Base-by-base conservation (phyloP, 2,797 vertebrate genomes). In the Sebastolobus altivelis region DNA sequence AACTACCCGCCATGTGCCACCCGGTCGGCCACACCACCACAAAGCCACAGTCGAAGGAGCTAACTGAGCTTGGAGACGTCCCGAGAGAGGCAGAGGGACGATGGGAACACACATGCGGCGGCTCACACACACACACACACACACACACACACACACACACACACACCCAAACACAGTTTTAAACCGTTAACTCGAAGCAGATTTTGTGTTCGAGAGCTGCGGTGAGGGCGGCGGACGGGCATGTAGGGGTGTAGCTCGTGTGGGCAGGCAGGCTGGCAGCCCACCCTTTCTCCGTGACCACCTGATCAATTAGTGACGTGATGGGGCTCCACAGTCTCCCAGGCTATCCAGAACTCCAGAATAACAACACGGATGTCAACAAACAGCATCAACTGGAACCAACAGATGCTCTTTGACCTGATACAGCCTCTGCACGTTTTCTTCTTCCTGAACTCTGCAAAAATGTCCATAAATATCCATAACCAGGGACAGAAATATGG, bases 181-280 rank as follows among this genome's bases (percentile, higher is more conserved):
- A 82, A 93, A 90, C 85, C 63, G 46, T 90, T 93, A 93, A 95
- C 85, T 92, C 56, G 73, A 94, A 94, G 88, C 93, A 93, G 92
- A 93, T 92, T 93, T 86, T 76, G 77, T 83, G 87, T 91, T 84
- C 2, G 80, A 75, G 82, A 43, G 84, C 80, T 93, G 92, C 65
- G 92, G 84, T 88, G 84, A 88, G 77, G 67, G 86, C 54, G 82
- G 91, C 66, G 75, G 85, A 73, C 76, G 79, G 84, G 92, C 88
- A 83, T 84, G 87, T 76, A 65, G 81, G 92, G 83, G 87, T 89
- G 89, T 90, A 84, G 85, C 88, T 85, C 20, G 20, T 92, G 90
- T 86, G 91, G 91, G 85, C 86, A 85, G 84, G 86, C 88, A 85
- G 83, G 88, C 87, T 88, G 90, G 88, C 89, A 88, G 85, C 89